These are phyloP conservation scores for Pica pica DNA, from an alignment of 2,113 vertebrate genomes.

Conservation along the genomic window DNA sequence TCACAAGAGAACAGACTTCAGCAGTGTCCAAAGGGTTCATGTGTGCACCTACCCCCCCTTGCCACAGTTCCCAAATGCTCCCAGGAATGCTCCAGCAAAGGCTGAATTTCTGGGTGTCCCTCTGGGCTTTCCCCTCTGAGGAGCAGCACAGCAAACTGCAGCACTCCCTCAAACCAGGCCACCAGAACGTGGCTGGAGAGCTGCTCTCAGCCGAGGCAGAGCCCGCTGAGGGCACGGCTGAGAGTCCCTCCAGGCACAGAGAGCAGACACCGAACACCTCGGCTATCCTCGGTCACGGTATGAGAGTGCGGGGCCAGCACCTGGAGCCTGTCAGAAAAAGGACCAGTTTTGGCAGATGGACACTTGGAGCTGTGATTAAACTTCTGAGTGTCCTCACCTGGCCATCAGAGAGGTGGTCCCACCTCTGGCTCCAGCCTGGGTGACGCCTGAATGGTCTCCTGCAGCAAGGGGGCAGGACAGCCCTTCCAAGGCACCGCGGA, in stretches of 20 bases:
- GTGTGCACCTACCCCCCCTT: too few species aligned
- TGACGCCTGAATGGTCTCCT: neutral
- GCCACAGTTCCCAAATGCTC: neutral
- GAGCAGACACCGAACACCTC: neutral
- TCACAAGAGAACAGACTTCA: neutral
- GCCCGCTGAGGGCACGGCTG: neutral
- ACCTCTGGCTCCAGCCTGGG: neutral
- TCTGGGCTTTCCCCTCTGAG: neutral
- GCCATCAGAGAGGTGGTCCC: neutral
- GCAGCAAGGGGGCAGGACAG: neutral
- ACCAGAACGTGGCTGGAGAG: rapidly evolving
- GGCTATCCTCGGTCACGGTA: neutral
- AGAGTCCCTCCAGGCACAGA: neutral
- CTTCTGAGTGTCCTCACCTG: neutral
- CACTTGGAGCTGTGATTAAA: neutral
- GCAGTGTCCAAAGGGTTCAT: neutral
- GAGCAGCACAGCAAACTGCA: neutral
- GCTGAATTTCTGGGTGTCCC: neutral
- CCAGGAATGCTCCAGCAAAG: neutral
- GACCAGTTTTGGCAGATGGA: neutral
- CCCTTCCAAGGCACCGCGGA: rapidly evolving
- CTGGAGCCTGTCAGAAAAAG: neutral
- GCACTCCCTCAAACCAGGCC: rapidly evolving
- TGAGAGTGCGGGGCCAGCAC: too few species aligned
- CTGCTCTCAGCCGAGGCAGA: too few species aligned